These are phyloP conservation scores for Montipora capricornis DNA, from an alignment of 64 coral and sea anemone genomes.

Conservation along the genomic window DNA sequence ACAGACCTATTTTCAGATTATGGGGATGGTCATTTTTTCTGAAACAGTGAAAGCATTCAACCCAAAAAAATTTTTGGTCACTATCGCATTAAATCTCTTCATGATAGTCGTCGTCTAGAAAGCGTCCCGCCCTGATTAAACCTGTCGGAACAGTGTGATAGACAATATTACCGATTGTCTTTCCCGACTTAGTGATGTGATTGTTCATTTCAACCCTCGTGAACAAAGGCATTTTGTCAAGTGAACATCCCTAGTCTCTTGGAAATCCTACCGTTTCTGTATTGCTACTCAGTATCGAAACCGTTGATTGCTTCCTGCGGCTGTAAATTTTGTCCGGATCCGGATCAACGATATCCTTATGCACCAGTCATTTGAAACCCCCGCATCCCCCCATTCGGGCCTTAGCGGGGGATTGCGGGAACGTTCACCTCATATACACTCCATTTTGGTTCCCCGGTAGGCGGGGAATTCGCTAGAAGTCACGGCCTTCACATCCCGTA, in stretches of 20 bases:
- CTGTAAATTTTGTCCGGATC: conserved; percentile 48
- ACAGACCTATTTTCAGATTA: conserved; percentile 32
- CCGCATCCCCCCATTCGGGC: too few species aligned
- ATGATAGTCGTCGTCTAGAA: conserved; percentile 49
- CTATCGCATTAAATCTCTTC: conserved; percentile 32
- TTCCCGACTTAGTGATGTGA: conserved; percentile 39
- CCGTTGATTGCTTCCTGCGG: not conserved
- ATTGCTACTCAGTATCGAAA: not conserved
- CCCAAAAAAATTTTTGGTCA: conserved; percentile 51
- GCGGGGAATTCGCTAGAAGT: too few species aligned
- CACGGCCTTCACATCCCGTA: too few species aligned
- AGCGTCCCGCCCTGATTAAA: conserved; percentile 46
- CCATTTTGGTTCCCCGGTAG: too few species aligned
- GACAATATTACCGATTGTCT: conserved; percentile 31
- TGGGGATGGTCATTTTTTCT: conserved; percentile 37
- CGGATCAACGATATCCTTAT: conserved; percentile 31
- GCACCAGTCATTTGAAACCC: too few species aligned
- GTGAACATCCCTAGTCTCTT: not conserved
- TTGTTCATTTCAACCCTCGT: conserved; percentile 51
- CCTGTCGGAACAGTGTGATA: conserved; percentile 52
- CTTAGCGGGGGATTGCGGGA: too few species aligned
- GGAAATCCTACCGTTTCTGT: conserved; percentile 18
- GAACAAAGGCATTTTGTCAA: conserved; percentile 67
- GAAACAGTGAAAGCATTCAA: conserved; percentile 42
- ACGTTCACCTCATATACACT: too few species aligned